These are phyloP conservation scores for Steatocranus sp. DNA, from an alignment of 2,797 vertebrate species.

Conservation along the genomic window DNA sequence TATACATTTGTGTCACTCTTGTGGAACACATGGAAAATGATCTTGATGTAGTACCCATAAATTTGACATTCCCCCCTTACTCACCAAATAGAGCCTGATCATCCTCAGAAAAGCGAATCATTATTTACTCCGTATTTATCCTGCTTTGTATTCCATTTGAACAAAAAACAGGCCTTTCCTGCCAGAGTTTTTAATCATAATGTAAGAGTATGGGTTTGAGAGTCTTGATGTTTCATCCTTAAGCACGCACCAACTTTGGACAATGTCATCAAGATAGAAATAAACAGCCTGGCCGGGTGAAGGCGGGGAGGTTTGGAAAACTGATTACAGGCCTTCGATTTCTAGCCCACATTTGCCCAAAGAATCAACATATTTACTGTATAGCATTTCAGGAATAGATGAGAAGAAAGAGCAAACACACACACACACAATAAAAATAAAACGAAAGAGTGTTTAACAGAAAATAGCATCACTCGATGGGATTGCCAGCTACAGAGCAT, in stretches of 20 bases:
- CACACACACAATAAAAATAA: neutral
- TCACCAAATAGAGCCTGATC: conserved; percentile 35
- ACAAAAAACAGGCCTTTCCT: conserved; percentile 4
- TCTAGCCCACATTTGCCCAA: conserved; percentile 60
- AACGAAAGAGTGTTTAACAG: conserved; percentile 31
- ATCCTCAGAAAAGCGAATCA: neutral
- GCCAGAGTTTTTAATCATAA: conserved; percentile 13
- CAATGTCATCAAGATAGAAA: conserved; percentile 63
- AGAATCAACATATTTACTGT: conserved; percentile 64
- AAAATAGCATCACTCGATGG: conserved; percentile 66
- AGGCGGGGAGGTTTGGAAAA: conserved; percentile 62
- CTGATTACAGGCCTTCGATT: conserved; percentile 72
- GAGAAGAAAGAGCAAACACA: conserved; percentile 11
- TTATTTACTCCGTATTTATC: conserved; percentile 7
- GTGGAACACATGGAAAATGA: conserved; percentile 38
- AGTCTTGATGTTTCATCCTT: conserved; percentile 31
- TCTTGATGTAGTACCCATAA: conserved; percentile 10
- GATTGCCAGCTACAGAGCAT: conserved; percentile 41
- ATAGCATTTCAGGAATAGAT: conserved; percentile 66
- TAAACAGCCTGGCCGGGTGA: conserved; percentile 46
- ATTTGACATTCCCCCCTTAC: conserved; percentile 24
- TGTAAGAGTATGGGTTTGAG: neutral
- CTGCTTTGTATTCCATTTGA: conserved; percentile 12
- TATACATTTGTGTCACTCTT: conserved; percentile 43
- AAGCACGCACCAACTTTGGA: conserved; percentile 43